These are phyloP conservation scores for Poecile montanus DNA, from an alignment of 2,797 vertebrate species.

Conservation along the genomic window DNA sequence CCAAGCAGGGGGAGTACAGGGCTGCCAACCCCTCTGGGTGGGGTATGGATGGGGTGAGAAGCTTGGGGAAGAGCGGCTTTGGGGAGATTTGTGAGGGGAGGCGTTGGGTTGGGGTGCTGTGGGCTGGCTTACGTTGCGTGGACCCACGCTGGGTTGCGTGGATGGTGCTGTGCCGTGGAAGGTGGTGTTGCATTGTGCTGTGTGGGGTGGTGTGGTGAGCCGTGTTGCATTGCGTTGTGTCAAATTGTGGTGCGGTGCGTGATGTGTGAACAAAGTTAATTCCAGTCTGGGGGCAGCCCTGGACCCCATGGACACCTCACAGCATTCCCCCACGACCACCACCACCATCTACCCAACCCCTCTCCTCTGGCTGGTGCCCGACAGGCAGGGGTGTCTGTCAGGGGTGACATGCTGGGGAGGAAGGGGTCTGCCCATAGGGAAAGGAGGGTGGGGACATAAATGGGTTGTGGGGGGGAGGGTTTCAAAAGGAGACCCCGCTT, in stretches of 20 bases:
- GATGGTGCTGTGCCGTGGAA: accelerated
- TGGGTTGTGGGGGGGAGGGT: accelerated
- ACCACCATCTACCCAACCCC: neutral
- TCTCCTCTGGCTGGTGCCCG: neutral
- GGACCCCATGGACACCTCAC: neutral
- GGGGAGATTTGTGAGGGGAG: neutral
- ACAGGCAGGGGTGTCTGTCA: neutral
- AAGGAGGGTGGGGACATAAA: neutral
- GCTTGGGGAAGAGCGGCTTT: neutral
- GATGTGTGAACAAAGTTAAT: conserved; percentile 31
- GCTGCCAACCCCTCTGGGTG: neutral
- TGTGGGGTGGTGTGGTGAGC: neutral
- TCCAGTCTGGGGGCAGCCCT: neutral
- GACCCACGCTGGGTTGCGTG: neutral
- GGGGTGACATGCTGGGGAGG: neutral
- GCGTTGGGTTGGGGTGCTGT: accelerated
- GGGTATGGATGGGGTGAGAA: neutral
- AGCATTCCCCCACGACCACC: neutral
- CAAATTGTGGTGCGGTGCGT: neutral
- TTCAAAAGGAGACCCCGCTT: neutral
- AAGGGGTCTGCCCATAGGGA: neutral
- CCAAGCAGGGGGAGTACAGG: too few species aligned
- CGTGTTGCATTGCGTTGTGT: conserved; percentile 9
- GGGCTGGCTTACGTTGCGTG: neutral
- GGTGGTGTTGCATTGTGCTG: neutral